Evolutionary conservation across 92 coral and sea anemone genomes (phyloP), one percentile per base, ranked within the genome.

Genomic region (Ricordea florida): DNA sequence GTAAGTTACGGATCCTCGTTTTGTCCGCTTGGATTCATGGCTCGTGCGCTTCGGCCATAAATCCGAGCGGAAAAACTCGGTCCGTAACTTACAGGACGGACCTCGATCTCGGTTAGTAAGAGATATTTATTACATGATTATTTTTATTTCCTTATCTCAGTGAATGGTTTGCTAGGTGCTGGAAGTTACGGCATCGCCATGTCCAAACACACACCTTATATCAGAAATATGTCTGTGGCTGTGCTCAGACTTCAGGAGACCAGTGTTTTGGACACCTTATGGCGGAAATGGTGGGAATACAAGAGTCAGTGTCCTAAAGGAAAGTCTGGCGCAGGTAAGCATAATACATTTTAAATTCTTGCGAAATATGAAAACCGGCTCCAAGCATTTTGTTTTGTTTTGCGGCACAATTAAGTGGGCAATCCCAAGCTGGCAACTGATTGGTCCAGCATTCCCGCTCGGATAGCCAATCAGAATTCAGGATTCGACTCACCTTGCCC

Each of bases 281-380:
- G 82, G 66, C 46, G 87, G 47, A 87, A 87, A 69, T 87, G 88
- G 92, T 87, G 92, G 92, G 88, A 87, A 13, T 60, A 69, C 55
- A 62, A 70, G 21, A 75, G 87, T 21, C 92, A 87, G 20, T 87
- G 88, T 42, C 81, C 81, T 10, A 69, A 87, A 42, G 84, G 75
- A 30, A 63, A 75, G 14, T 37, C 17, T 25, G 33, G 80, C 62
- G 47, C 76, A 66, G 79, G 84, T 77, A 14, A 30, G 71, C 5
- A 10, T 23, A 14, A 3, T 16, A 14, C 4, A 24, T 56, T 56
- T 17, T 3, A 31, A 4, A 5, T 14, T 0, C 0, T 0, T 26
- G 0, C 6, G 0, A 5, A 10, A 0, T 0, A 0, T 11, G 17
- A 10, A 6, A 2, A 8, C 9, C 20, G 40, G 20, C 37, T 33